Percentiles rank a stretch among this genome's conserved stretches.
These are phyloP conservation scores for Parus major DNA, from an alignment of 2,113 vertebrate genomes.

Conservation along the genomic window DNA sequence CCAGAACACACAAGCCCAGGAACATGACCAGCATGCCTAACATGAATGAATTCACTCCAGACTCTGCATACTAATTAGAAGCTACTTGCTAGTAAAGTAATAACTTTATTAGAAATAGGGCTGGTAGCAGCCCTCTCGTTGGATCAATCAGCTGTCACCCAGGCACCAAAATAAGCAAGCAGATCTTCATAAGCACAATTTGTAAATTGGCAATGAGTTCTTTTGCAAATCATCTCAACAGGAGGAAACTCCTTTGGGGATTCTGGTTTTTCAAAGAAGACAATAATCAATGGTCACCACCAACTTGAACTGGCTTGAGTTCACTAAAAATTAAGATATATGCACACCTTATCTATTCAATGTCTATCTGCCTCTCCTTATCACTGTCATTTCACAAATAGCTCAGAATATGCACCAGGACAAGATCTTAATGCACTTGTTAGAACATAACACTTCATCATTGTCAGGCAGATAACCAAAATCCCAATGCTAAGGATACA, in stretches of 20 bases:
- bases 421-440: conserved; percentile 43
- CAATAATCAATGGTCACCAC: neutral
- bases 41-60: neutral
- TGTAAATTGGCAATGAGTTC: neutral
- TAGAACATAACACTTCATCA: conserved; percentile 34
- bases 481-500: conserved; percentile 24
- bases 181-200: neutral
- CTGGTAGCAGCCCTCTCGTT: neutral
- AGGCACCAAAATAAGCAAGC: neutral
- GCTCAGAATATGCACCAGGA: conserved; percentile 43
- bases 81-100: neutral
- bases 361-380: conserved; percentile 32
- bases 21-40: conserved; percentile 11
- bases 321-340: neutral
- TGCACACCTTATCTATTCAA: neutral
- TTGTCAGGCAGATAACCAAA: conserved; percentile 41
- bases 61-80: conserved; percentile 6
- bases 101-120: neutral
- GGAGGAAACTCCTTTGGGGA: neutral
- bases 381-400: conserved; percentile 55
- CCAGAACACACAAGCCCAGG: neutral
- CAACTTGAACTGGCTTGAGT: neutral
- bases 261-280: neutral
- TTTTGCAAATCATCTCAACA: neutral
- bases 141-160: neutral